Evolutionary conservation across 2,797 vertebrate species (phyloP).

Genomic region (Catharus ustulatus): DNA sequence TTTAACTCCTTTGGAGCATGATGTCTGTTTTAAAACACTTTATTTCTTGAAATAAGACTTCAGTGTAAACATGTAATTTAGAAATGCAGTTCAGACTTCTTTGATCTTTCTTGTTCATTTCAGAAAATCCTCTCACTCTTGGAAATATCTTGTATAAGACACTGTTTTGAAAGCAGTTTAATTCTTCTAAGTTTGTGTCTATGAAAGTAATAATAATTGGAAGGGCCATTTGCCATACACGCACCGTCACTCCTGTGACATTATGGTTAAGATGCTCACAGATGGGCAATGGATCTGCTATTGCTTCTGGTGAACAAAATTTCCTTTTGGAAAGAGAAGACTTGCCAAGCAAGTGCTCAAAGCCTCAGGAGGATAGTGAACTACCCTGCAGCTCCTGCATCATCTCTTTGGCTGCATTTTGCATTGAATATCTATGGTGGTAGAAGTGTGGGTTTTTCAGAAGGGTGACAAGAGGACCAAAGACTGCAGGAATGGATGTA

Average conservation of each 20-base stretch:
- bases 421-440: background rate
- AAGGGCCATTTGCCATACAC: background rate
- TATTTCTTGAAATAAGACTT: background rate
- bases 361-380: background rate
- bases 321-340: background rate
- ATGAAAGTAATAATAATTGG: background rate
- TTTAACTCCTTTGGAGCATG: conserved; percentile 31
- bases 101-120: background rate
- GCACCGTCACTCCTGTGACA: background rate
- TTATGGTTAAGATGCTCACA: background rate
- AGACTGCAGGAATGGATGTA: background rate
- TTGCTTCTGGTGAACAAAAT: background rate
- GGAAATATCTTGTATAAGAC: background rate
- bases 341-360: background rate
- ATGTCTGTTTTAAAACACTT: conserved; percentile 8
- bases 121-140: background rate
- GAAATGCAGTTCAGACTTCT: background rate
- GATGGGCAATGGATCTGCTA: background rate
- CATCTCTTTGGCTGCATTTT: background rate
- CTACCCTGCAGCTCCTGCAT: background rate
- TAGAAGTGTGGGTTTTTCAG: background rate
- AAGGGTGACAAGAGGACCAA: background rate
- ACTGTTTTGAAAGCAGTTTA: background rate
- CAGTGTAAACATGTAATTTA: background rate
- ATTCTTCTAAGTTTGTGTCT: background rate